A percentile compares a stretch with the other conserved stretches of the same genome.
Evolutionary conservation across 2,113 vertebrate species (phyloP).

Genomic region (Argyrosomus japonicus): DNA sequence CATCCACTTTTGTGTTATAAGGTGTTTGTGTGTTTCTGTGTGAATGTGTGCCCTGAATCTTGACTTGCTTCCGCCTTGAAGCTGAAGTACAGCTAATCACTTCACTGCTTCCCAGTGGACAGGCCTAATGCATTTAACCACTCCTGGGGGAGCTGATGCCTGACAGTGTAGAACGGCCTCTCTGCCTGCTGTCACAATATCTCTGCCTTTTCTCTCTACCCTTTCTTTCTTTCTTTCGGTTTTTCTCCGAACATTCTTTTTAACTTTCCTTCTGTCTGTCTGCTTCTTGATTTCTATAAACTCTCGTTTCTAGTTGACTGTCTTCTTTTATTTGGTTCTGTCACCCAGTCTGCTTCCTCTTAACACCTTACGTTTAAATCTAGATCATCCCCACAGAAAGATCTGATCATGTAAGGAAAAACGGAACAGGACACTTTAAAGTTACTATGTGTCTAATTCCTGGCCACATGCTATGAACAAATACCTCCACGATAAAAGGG

Average conservation of each 20-base stretch:
- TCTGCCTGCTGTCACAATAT: conserved; percentile 52
- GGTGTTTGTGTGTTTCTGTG: conserved; percentile 28
- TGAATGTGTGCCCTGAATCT: conserved; percentile 42
- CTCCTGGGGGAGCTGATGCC: conserved; percentile 65
- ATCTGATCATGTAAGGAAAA: too few relatives aligned
- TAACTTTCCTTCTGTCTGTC: conserved; percentile 29
- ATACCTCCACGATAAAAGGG: too few relatives aligned
- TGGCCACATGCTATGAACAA: too few relatives aligned
- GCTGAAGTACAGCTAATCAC: conserved; percentile 74
- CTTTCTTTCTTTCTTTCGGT: conserved; percentile 5
- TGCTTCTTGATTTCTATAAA: conserved; percentile 39
- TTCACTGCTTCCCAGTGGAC: conserved; percentile 63
- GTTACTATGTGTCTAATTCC: too few relatives aligned
- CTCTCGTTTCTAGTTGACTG: conserved; percentile 14
- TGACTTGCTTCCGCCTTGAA: conserved; percentile 42
- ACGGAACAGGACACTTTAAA: too few relatives aligned
- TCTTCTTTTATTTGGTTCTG: conserved; percentile 10
- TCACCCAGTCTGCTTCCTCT: neutral
- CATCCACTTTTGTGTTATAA: conserved; percentile 6
- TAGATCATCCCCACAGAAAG: neutral
- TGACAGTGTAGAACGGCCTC: conserved; percentile 64
- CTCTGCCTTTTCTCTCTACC: conserved; percentile 22
- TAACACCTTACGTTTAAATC: neutral
- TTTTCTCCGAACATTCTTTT: conserved; percentile 15
- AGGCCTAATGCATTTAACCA: conserved; percentile 70